Conservation (phyloP, 2,113 vertebrate genomes). For the Labeo rohita region DNA sequence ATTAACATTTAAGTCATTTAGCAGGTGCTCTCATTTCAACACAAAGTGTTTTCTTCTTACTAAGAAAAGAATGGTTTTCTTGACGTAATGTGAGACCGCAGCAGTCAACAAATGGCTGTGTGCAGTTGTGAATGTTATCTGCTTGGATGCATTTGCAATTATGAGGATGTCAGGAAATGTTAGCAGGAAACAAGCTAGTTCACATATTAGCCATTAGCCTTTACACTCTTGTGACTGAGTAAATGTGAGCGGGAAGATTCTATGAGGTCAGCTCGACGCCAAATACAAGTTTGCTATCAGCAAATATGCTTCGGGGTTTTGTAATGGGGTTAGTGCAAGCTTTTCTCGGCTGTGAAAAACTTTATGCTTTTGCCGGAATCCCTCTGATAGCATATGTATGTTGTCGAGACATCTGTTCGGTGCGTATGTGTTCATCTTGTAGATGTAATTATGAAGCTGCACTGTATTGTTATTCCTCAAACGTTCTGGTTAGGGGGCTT, state of each 20-base stretch:
- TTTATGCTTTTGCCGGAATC: neutral
- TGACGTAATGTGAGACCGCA: neutral
- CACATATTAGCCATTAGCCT: constrained; percentile 12
- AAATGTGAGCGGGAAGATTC: neutral
- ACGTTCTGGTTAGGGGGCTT: neutral
- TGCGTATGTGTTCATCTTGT: neutral
- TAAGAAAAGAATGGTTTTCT: neutral
- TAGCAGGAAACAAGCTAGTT: neutral
- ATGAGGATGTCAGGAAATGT: constrained; percentile 24
- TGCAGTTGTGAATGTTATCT: neutral
- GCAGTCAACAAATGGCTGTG: constrained; percentile 9
- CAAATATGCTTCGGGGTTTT: neutral
- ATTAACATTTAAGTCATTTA: constrained; percentile 3
- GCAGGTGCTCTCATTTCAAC: neutral
- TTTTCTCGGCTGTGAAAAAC: neutral
- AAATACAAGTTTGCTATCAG: neutral
- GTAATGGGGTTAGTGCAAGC: neutral
- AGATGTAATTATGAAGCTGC: neutral
- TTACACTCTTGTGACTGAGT: neutral
- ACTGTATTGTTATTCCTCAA: neutral
- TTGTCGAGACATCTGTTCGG: neutral
- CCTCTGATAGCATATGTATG: neutral
- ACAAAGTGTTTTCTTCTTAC: neutral
- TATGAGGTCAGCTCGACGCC: neutral
- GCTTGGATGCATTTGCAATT: constrained; percentile 26